Evolutionary conservation across 2,888 invertebrate genomes (phyloP).

Genomic region (Formica aserva): DNA sequence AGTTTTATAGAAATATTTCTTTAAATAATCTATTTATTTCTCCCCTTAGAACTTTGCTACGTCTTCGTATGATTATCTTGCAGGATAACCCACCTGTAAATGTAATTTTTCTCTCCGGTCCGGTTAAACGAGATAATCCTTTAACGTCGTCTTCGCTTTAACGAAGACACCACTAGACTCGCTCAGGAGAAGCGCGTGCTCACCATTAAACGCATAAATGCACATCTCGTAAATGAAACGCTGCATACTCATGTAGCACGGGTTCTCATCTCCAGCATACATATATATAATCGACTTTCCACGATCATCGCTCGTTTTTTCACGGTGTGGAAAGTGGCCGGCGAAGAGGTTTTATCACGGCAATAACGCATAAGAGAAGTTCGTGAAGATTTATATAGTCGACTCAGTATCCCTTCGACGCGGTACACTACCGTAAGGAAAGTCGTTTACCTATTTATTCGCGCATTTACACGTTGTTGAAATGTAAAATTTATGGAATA

Average conservation of each 20-base stretch:
- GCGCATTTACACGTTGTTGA: background rate
- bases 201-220: constrained; percentile 44
- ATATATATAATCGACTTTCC: constrained; percentile 52
- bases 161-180: constrained; percentile 17
- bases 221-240: constrained; percentile 40
- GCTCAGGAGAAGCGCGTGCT: constrained; percentile 12
- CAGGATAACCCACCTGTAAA: background rate
- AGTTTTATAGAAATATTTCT: background rate
- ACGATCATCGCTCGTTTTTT: constrained; percentile 46
- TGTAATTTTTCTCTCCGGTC: constrained; percentile 18
- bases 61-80: background rate
- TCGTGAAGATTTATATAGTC: background rate
- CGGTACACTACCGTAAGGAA: constrained; percentile 17
- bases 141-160: constrained; percentile 54
- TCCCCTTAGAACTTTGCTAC: background rate
- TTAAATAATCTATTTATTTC: background rate
- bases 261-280: constrained; percentile 8
- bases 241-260: constrained; percentile 19
- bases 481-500: background rate
- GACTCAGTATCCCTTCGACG: background rate
- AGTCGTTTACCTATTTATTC: constrained; percentile 31
- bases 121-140: constrained; percentile 42
- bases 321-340: constrained; percentile 38
- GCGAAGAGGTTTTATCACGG: background rate
- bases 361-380: constrained; percentile 28